These are phyloP conservation scores for Pseudococcus longispinus DNA, from an alignment of 2,888 invertebrate genomes.

Conservation along the genomic window DNA sequence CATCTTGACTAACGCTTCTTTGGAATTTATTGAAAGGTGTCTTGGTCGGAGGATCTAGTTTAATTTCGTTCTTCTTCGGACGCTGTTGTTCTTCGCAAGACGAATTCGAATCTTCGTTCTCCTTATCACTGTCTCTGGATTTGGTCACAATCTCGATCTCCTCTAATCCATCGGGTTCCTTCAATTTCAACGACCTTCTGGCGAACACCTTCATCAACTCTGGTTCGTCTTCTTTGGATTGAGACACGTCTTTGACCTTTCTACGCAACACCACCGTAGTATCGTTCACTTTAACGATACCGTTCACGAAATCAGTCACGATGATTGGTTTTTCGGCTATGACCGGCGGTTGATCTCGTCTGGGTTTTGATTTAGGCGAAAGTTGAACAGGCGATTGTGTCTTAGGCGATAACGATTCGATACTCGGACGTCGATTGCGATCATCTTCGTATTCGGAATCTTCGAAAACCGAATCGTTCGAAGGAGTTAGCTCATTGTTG, in stretches of 20 bases:
- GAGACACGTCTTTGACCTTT: constrained; percentile 31
- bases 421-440: not conserved
- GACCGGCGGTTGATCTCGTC: not conserved
- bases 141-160: constrained; percentile 64
- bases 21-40: constrained; percentile 50
- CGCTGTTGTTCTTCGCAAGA: constrained; percentile 31
- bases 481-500: not conserved
- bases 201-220: constrained; percentile 85
- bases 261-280: constrained; percentile 21
- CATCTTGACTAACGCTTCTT: constrained; percentile 57
- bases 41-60: not conserved
- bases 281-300: constrained; percentile 52
- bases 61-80: not conserved
- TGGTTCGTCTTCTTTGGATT: constrained; percentile 65
- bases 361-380: constrained; percentile 25
- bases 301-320: constrained; percentile 32
- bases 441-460: not conserved
- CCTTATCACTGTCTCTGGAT: constrained; percentile 76
- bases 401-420: not conserved
- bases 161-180: constrained; percentile 69
- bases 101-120: constrained; percentile 67
- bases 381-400: not conserved
- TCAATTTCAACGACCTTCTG: constrained; percentile 79
- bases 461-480: not conserved
- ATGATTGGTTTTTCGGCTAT: constrained; percentile 30